Evolutionary conservation across 2,113 vertebrate genomes (phyloP).

Genomic region (Pterocles gutturalis): DNA sequence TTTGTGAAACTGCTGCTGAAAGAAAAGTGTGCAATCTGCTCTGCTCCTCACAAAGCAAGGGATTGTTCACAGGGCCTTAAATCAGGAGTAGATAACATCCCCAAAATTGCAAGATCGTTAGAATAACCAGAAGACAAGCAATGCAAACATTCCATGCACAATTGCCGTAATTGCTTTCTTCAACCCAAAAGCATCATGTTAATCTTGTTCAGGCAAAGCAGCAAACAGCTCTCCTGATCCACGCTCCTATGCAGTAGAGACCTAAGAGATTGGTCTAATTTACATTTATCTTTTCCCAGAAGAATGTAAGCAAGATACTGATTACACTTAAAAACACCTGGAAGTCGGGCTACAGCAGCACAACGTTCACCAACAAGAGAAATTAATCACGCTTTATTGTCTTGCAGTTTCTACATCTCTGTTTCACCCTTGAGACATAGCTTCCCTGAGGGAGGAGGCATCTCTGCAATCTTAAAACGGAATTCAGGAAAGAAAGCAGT

Average conservation of each 20-base stretch:
- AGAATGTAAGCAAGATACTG: slow-evolving; percentile 7
- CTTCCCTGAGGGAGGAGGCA: background rate
- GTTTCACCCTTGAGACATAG: background rate
- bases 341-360: background rate
- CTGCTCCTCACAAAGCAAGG: background rate
- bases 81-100: background rate
- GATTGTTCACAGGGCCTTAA: background rate
- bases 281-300: slow-evolving; percentile 19
- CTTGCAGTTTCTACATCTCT: slow-evolving; percentile 9
- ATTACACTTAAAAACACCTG: background rate
- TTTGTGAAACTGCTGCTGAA: background rate
- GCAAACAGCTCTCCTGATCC: background rate
- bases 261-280: background rate
- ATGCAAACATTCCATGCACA: background rate
- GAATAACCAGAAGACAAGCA: background rate
- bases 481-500: background rate
- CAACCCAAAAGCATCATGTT: background rate
- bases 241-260: background rate
- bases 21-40: background rate
- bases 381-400: background rate
- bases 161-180: background rate
- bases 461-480: background rate
- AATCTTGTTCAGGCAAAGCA: background rate
- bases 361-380: background rate
- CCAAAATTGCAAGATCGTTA: background rate